Evolutionary conservation across 2,113 vertebrate genomes (phyloP).

Genomic region (Phrynocephalus versicolor): DNA sequence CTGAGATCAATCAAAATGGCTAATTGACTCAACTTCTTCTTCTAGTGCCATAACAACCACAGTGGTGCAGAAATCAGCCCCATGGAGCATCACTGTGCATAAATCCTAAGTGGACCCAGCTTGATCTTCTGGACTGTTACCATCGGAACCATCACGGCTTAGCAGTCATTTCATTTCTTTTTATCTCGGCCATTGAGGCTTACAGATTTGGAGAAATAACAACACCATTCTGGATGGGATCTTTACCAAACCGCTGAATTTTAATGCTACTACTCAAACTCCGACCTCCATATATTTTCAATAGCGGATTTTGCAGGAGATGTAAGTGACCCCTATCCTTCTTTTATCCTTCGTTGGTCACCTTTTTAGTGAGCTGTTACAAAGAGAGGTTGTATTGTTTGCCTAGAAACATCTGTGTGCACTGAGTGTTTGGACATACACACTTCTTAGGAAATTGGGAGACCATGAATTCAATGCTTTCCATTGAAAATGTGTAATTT

Average conservation of each 20-base stretch:
- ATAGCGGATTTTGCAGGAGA: neutral
- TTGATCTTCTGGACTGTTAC: too few relatives aligned
- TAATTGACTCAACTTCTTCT: neutral
- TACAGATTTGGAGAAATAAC: constrained; percentile 13
- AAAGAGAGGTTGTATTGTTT: constrained; percentile 1
- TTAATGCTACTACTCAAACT: neutral
- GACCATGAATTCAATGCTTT: neutral
- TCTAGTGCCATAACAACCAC: too few relatives aligned
- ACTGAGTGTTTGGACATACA: constrained; percentile 14
- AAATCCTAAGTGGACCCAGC: too few relatives aligned
- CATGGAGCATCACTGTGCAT: neutral
- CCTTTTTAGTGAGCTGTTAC: neutral
- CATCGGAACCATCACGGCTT: constrained; percentile 16
- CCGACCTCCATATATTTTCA: neutral
- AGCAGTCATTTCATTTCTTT: accelerated
- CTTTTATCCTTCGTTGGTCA: neutral
- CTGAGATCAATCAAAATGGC: neutral
- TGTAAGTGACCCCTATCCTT: neutral
- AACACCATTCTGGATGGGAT: neutral
- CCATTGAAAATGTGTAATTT: neutral
- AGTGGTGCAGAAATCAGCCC: neutral
- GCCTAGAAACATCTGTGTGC: neutral
- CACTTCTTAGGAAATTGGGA: constrained; percentile 18
- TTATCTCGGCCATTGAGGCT: neutral
- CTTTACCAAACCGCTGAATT: neutral